A percentile compares a stretch with the other conserved stretches of the same genome.
These are phyloP conservation scores for Drosophila punjabiensis DNA, from an alignment of 1,140 invertebrate species.

Conservation along the genomic window DNA sequence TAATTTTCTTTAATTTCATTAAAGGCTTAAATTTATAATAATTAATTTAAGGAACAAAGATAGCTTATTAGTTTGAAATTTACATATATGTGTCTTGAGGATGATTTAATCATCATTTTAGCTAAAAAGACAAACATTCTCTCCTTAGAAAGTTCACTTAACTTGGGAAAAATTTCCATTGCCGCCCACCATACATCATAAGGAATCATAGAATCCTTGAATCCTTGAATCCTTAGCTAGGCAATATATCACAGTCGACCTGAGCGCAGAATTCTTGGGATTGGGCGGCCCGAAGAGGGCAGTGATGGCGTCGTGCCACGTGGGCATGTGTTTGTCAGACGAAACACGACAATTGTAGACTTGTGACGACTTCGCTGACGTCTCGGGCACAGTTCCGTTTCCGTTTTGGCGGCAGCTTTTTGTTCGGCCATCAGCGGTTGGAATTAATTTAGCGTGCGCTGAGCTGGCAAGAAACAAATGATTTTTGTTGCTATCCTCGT, in stretches of 20 bases:
- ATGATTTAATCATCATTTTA: too few species aligned
- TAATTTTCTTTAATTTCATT: too few species aligned
- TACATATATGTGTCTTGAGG: neutral
- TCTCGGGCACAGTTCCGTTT: conserved; percentile 81
- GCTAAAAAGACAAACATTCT: too few species aligned
- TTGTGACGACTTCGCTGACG: conserved; percentile 73
- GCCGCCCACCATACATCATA: conserved; percentile 15
- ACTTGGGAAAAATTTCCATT: conserved; percentile 16
- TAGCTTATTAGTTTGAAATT: too few species aligned
- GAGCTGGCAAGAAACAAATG: conserved; percentile 82
- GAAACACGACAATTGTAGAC: conserved; percentile 81
- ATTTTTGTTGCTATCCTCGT: conserved; percentile 60
- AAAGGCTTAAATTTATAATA: too few species aligned
- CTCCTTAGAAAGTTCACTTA: neutral
- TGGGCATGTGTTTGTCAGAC: conserved; percentile 81
- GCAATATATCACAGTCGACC: conserved; percentile 40
- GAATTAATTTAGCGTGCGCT: conserved; percentile 83
- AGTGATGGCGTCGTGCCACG: conserved; percentile 46
- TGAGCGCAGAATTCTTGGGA: conserved; percentile 12
- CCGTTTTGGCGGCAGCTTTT: conserved; percentile 75
- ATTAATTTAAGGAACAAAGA: too few species aligned
- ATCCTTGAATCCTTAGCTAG: conserved; percentile 20
- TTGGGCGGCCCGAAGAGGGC: neutral
- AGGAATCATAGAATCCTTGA: conserved; percentile 19
- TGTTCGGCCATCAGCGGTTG: conserved; percentile 72